Conservation (phyloP, 2,888 invertebrate genomes). For the Scrobipalpa atriplicella region DNA sequence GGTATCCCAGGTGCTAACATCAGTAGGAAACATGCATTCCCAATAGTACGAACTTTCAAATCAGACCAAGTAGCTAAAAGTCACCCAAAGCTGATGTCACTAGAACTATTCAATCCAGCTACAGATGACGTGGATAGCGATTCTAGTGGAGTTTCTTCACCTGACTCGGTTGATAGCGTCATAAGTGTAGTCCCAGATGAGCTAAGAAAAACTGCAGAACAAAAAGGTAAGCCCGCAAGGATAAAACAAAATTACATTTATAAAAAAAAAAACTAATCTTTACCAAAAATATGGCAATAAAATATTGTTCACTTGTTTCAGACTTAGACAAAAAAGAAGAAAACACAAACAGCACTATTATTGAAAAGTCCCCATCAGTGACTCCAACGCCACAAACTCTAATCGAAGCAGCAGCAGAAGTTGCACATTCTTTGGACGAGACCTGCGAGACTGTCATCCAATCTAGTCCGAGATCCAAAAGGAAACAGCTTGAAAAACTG, state of each 20-base stretch:
- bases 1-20: constrained; percentile 85
- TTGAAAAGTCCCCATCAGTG: constrained; percentile 52
- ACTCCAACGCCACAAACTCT: constrained; percentile 73
- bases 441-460: constrained; percentile 87
- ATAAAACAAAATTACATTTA: neutral
- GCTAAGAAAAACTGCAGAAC: constrained; percentile 68
- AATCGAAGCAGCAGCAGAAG: constrained; percentile 86
- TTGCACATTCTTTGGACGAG: constrained; percentile 86
- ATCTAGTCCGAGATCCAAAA: constrained; percentile 81
- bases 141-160: constrained; percentile 93
- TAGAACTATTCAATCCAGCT: constrained; percentile 95
- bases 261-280: neutral
- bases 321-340: constrained; percentile 61
- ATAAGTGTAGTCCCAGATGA: constrained; percentile 89
- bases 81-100: constrained; percentile 88
- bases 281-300: neutral
- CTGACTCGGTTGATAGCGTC: constrained; percentile 93
- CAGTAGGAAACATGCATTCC: constrained; percentile 81
- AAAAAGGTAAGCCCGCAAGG: constrained; percentile 63
- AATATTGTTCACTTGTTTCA: constrained; percentile 45
- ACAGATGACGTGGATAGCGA: constrained; percentile 96
- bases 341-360: neutral
- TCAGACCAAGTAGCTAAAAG: constrained; percentile 85
- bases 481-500: constrained; percentile 76
- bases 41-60: constrained; percentile 87